Percentiles rank a stretch among this genome's conserved stretches.
These are phyloP conservation scores for Climacteris rufus DNA, from an alignment of 2,113 vertebrate genomes.

Conservation along the genomic window DNA sequence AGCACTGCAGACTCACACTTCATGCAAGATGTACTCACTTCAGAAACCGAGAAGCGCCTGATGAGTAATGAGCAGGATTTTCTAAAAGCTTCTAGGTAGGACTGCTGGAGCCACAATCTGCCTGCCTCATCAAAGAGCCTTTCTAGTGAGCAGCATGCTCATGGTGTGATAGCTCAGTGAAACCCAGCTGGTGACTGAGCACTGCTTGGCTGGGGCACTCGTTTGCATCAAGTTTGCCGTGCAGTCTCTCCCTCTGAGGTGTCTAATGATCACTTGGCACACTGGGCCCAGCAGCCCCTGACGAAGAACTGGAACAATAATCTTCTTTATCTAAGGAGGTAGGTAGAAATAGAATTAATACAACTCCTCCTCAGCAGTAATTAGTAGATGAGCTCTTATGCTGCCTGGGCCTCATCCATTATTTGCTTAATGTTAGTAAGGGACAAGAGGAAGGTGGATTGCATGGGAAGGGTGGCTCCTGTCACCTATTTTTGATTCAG, in stretches of 20 bases:
- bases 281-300: not conserved
- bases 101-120: not conserved
- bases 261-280: not conserved
- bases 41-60: not conserved
- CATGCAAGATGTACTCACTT: not conserved
- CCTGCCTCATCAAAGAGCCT: conserved; percentile 1
- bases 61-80: conserved; percentile 34
- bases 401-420: not conserved
- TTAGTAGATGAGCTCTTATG: not conserved
- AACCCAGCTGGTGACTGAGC: not conserved
- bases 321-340: not conserved
- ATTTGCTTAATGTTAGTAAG: not conserved
- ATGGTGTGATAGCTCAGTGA: not conserved
- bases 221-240: not conserved
- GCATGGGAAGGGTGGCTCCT: not conserved
- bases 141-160: not conserved
- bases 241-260: not conserved
- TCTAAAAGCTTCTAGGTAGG: conserved; percentile 3
- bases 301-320: not conserved
- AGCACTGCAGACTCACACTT: not conserved
- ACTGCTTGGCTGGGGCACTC: not conserved
- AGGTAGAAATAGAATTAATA: not conserved
- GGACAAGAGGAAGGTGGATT: not conserved
- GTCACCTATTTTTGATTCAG: not conserved
- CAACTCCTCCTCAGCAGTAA: not conserved